Base-by-base conservation (phyloP, 2,113 vertebrate species). In the Gavialis gangeticus region DNA sequence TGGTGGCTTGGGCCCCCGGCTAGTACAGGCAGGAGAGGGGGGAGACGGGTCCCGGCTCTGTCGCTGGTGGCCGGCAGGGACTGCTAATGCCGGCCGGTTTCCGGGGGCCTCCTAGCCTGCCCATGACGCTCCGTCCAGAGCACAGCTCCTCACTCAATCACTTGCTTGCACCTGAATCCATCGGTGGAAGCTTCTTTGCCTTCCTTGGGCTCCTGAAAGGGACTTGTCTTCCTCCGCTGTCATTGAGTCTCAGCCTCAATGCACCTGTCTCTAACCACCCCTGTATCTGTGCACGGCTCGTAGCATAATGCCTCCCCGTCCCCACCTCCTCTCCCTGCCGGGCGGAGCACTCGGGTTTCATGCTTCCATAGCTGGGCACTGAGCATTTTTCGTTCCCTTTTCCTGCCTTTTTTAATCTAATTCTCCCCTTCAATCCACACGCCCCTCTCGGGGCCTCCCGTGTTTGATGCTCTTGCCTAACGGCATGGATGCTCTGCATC, bases 41-140 rank as follows among this genome's bases (percentile, higher is more conserved):
- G 89, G 12, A 90, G 18, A 58, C 30, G 77, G 55, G 95, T 85
- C 94, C 83, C 85, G 16, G 92, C 83, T 89, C 92, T 87, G 93
- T 88, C 96, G 81, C 16, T 62, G 27, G 37, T 87, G 2, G 85
- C 76, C 22, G 2, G n/a, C 12, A 56, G 22, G 56, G 17, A 57
- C 64, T 16, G 34, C 24, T 37, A 13, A 56, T 13, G 11, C 56
- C 24, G 21, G 46, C 55, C 8, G 8, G 17, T 78, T 9, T 17
- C 82, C 12, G 37, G 79, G 55, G 9, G 75, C 67, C 46, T 46
- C 55, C 56, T 85, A n/a, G 14, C 60, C 69, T 8, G 34, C 56
- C 27, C 60, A 34, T 67, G n/a, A 54, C 54, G 15, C 78, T 82
- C 90, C 63, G 90, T 87, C 63, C 90, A 78, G 28, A 46, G 88